Evolutionary conservation across 2,797 vertebrate species (phyloP).

Genomic region (Eurystomus glaucurus): DNA sequence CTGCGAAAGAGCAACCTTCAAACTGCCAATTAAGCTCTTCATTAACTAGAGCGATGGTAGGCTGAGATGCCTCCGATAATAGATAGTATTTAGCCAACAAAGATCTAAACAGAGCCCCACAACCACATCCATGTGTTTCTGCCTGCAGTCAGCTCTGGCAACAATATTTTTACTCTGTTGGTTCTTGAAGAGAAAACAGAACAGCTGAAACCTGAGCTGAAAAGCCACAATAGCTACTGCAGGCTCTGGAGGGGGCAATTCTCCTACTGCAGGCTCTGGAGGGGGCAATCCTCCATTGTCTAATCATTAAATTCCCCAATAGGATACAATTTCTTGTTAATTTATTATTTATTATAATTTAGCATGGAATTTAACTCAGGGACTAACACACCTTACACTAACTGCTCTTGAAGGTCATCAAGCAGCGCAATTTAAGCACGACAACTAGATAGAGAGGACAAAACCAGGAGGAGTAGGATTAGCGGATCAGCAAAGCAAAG

Average conservation of each 20-base stretch:
- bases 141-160: rapidly evolving
- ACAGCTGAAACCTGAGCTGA: not conserved
- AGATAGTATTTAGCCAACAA: not conserved
- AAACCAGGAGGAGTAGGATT: not conserved
- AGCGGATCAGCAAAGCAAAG: not conserved
- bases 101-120: not conserved
- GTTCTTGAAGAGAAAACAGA: not conserved
- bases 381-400: not conserved
- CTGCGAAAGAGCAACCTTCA: not conserved
- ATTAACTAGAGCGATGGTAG: not conserved
- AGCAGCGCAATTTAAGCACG: not conserved
- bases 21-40: not conserved
- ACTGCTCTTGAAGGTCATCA: not conserved
- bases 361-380: not conserved
- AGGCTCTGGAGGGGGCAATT: not conserved
- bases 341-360: not conserved
- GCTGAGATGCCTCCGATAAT: not conserved
- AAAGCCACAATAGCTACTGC: not conserved
- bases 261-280: not conserved
- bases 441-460: not conserved
- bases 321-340: rapidly evolving
- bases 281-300: not conserved
- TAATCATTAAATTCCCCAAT: not conserved
- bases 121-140: not conserved
- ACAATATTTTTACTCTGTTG: not conserved